Evolutionary conservation across 2,888 invertebrate species (phyloP), one percentile per base, ranked within the genome.

Genomic region (Macaria notata): DNA sequence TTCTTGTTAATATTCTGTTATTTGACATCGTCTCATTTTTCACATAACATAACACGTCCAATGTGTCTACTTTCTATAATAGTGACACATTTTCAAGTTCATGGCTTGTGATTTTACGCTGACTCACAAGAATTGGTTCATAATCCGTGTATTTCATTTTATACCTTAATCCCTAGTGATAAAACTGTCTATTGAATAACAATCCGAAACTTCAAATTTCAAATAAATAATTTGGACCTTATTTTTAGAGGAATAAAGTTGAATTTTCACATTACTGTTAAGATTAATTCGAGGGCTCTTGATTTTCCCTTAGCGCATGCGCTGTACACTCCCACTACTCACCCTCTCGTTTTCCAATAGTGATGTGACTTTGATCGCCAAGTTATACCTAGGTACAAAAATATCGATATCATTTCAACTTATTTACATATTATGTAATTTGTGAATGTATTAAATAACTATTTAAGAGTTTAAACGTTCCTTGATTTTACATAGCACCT

Each of bases 301-400:
- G 9, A 38, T 19, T 44, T 2, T 4, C 4, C 56, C 64, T 59
- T 61, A 68, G 66, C 64, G 64, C 64, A 62, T 62, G 64, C 64
- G 61, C 46, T 49, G 44, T 69, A 68, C 55, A 36, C 33, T 9
- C 9, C 5, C 8, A 41, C 9, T n/a, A 49, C 49, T 59, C 70
- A 73, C 71, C 49, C 48, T 51, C 41, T 51, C 54, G 44, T 44
- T 9, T 42, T 46, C 3, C n/a, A 54, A 54, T 54, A 65, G 64
- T 56, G 62, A 54, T 44, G 54, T 50, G 29, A 31, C 42, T 36
- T 4, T 36, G 7, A 5, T 36, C 36, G n/a, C n/a, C n/a, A 36
- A 36, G 33, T 36, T 36, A 4, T 4, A 33, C 33, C n/a, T n/a
- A 19, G 7, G 7, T 36, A 9, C 29, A 42, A 5, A 9, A 48